Evolutionary conservation across 2,888 invertebrate species (phyloP).

Genomic region (Erpobdella octoculata): DNA sequence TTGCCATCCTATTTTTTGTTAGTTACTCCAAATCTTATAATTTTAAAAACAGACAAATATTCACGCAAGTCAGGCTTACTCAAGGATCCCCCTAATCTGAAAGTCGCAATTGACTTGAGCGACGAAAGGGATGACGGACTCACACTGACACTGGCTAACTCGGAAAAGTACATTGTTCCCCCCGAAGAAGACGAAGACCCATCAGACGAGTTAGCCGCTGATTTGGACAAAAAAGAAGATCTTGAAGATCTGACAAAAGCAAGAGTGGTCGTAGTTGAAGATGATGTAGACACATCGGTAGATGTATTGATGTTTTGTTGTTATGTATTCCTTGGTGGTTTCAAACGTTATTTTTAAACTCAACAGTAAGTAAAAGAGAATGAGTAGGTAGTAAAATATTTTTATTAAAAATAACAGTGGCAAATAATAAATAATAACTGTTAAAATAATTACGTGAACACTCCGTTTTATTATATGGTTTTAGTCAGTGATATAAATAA

Average conservation of each 20-base stretch:
- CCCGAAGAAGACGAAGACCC: slow-evolving; percentile 25
- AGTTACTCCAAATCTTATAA: no score
- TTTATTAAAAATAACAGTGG: no score
- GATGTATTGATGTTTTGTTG: not conserved
- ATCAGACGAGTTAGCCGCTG: slow-evolving; percentile 17
- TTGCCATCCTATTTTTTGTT: no score
- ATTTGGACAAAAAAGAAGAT: slow-evolving; percentile 21
- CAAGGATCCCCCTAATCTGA: no score
- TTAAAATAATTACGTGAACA: no score
- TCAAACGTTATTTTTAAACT: not conserved
- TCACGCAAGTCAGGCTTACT: no score
- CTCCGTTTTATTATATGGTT: no score
- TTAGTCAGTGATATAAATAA: no score
- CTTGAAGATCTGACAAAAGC: slow-evolving; percentile 16
- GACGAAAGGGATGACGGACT: slow-evolving; percentile 24
- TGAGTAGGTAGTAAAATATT: no score
- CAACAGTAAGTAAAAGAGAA: no score
- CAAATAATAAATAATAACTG: no score
- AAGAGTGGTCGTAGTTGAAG: not conserved
- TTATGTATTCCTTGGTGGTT: not conserved
- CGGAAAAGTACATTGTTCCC: slow-evolving; percentile 19
- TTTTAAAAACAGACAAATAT: no score
- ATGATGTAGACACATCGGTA: not conserved
- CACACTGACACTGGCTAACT: not conserved
- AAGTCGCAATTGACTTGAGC: slow-evolving; percentile 23